Conservation (phyloP, 2,797 vertebrate genomes). For the Tiaroga cobitis region DNA sequence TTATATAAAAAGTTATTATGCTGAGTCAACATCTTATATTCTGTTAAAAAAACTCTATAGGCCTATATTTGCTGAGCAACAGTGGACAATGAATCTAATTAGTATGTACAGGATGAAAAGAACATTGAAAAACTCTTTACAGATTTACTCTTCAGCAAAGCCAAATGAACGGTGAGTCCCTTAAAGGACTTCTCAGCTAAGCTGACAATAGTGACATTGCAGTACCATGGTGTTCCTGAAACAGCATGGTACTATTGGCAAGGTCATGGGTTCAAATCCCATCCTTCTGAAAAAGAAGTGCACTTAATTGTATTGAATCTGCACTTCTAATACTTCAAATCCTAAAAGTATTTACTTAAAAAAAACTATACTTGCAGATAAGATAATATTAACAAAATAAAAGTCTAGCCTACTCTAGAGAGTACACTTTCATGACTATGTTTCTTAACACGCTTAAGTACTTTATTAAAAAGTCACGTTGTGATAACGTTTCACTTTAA, state of each 20-base stretch:
- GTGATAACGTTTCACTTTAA: too few relatives aligned
- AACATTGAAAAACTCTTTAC: constrained; percentile 20
- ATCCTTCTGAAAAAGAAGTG: background rate
- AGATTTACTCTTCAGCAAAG: constrained; percentile 14
- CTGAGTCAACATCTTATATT: background rate
- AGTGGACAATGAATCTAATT: constrained; percentile 33
- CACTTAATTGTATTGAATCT: background rate
- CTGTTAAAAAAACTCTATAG: background rate
- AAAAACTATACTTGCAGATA: background rate
- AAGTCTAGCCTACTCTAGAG: background rate
- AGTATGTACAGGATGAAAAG: constrained; percentile 27
- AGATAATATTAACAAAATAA: background rate
- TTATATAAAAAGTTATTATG: background rate
- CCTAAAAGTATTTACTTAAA: background rate
- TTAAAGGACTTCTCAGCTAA: constrained; percentile 1
- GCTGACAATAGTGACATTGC: constrained; percentile 1
- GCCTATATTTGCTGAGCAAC: constrained; percentile 15
- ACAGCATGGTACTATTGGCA: constrained; percentile 21
- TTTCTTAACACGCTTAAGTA: too few relatives aligned
- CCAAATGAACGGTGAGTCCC: constrained; percentile 10
- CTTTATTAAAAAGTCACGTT: background rate
- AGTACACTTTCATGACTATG: background rate
- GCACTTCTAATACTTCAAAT: background rate
- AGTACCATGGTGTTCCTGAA: constrained; percentile 22
- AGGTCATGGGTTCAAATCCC: background rate